Percentiles rank a stretch among this genome's conserved stretches.
phyloP scores from a whole-genome alignment of 2,797 vertebrate species.

The Antrozous pallidus region DNA sequence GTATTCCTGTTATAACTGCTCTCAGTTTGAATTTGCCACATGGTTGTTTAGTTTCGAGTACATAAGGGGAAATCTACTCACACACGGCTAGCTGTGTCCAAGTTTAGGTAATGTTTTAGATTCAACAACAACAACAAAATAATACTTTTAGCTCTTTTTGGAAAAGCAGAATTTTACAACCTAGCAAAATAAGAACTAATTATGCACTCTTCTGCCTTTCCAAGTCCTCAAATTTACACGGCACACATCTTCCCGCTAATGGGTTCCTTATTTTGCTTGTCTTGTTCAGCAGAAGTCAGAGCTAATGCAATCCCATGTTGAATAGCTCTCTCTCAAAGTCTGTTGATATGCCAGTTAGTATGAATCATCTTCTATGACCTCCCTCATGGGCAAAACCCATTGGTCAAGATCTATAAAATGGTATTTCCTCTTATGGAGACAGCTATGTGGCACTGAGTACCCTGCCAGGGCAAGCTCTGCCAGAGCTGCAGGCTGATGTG shows the following conservation, averaged over 20 bases:
- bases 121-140: too few relatives aligned
- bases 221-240: conserved; percentile 45
- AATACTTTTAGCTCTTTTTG: background rate
- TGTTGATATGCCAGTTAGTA: conserved; percentile 61
- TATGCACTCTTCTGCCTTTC: conserved; percentile 15
- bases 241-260: conserved; percentile 34
- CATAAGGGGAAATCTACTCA: background rate
- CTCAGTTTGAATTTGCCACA: background rate
- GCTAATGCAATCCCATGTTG: conserved; percentile 50
- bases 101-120: conserved; percentile 23
- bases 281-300: conserved; percentile 64
- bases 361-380: conserved; percentile 64
- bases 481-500: background rate
- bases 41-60: background rate
- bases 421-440: conserved; percentile 57
- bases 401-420: conserved; percentile 51
- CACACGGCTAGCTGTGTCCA: background rate
- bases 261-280: conserved; percentile 58
- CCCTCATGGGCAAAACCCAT: conserved; percentile 64
- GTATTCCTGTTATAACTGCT: background rate
- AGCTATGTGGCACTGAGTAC: background rate
- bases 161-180: conserved; percentile 45
- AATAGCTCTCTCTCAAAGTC: conserved; percentile 61
- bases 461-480: background rate
- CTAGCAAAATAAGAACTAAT: conserved; percentile 7